Evolutionary conservation across 2,113 vertebrate species (phyloP).

Genomic region (Orycteropus afer): DNA sequence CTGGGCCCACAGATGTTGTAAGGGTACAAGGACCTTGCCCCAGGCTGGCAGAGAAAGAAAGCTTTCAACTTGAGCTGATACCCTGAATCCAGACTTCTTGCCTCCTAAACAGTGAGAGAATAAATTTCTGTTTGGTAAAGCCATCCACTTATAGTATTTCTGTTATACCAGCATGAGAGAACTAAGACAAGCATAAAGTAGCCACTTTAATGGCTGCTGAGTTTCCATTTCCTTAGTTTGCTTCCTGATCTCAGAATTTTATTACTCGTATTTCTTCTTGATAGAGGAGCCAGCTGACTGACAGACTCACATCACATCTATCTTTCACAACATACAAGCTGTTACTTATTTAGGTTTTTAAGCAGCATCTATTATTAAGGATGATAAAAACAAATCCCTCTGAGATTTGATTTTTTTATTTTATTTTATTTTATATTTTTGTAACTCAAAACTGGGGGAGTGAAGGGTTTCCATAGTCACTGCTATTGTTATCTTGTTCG

Average conservation of each 20-base stretch:
- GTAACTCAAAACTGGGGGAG: slow-evolving; percentile 4
- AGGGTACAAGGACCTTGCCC: no score
- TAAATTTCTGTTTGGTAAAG: no score
- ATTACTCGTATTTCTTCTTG: background rate
- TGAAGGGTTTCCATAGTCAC: slow-evolving; percentile 51
- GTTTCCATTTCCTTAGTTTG: background rate
- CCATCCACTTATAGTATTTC: no score
- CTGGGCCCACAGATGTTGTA: no score
- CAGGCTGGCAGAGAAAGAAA: no score
- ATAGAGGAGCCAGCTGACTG: background rate
- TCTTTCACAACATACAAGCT: slow-evolving; percentile 37
- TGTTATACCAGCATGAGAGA: no score
- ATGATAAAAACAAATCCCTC: slow-evolving; percentile 57
- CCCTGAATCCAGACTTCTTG: no score
- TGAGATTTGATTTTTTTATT: slow-evolving; percentile 23
- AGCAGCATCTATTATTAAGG: slow-evolving; percentile 42
- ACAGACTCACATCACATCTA: background rate
- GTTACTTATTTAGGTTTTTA: slow-evolving; percentile 34
- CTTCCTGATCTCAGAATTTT: background rate
- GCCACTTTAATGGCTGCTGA: background rate
- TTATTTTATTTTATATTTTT: background rate
- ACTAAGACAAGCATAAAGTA: background rate
- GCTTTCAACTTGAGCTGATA: no score
- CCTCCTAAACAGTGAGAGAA: no score
- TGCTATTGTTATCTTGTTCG: slow-evolving; percentile 40